Base-by-base conservation (phyloP, 2,797 vertebrate genomes). In the Echeneis naucrates region DNA sequence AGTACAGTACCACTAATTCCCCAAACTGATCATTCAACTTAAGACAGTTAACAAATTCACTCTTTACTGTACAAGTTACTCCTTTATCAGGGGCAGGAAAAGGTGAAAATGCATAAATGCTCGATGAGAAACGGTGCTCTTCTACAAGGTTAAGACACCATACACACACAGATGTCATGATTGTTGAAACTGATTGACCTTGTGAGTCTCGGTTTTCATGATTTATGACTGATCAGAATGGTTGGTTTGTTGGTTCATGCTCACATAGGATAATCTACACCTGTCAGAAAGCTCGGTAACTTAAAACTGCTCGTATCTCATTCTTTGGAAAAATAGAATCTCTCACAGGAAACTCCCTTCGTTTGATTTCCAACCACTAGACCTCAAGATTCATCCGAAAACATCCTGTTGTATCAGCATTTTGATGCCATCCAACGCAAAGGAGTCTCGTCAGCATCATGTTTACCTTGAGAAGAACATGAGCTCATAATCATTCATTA, bases 351-450 rank as follows among this genome's bases (percentile, higher is more conserved):
- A 93, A 91, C 83, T 89, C 89, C 87, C 88, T 81, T 73, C 5
- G 65, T 87, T 86, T 89, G 83, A 92, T 91, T 92, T 90, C 86
- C 88, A 83, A 86, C 86, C 87, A 79, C 87, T 70, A 66, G n/a
- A 90, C 86, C 88, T 89, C 88, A 92, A 87, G 80, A 86, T 72
- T 88, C 80, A 67, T 83, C 70, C 67, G 58, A 89, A 78, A n/a
- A 86, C 90, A 88, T 92, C 91, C 91, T 92, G 92, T 87, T 77
- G 58, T 85, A 87, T 91, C 81, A 88, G 83, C 80, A 75, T 51
- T 82, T 88, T 68, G 62, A 12, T 70, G 68, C 72, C 82, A 83
- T 78, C 72, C 76, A 78, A 52, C 66, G 58, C 42, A 50, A 60
- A 47, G 78, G 73, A 75, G 69, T 80, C 59, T 35, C 0, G 35